Percentiles rank a stretch among this genome's conserved stretches.
Conservation (phyloP, 2,113 vertebrate genomes). For the Dromaius novaehollandiae region DNA sequence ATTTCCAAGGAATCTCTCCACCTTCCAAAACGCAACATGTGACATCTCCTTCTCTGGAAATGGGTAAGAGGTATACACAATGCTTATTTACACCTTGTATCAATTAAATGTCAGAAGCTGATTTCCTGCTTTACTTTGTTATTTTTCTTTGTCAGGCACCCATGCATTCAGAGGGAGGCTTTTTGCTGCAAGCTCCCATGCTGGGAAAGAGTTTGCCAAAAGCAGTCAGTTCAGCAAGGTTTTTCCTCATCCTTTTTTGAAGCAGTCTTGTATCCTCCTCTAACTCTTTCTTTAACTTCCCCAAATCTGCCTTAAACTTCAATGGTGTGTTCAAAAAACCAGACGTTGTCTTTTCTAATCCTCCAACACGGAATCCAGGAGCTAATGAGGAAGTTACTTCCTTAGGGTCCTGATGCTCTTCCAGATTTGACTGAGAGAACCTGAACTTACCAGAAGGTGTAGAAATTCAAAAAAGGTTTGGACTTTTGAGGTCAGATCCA, state of each 20-base stretch:
- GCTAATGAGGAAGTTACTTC: neutral
- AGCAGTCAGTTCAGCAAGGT: neutral
- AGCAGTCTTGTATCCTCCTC: neutral
- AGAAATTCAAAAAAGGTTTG: neutral
- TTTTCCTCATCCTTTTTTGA: neutral
- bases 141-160: neutral
- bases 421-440: neutral
- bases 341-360: neutral
- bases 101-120: neutral
- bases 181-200: neutral
- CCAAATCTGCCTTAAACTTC: neutral
- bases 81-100: neutral
- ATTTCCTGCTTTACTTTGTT: neutral
- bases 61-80: neutral
- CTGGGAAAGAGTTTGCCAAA: neutral
- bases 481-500: conserved; percentile 33
- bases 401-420: neutral
- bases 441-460: neutral
- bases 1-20: neutral
- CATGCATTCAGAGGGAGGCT: neutral
- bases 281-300: neutral
- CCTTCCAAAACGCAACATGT: neutral
- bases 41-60: neutral
- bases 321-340: neutral
- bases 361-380: neutral